Percentiles rank a stretch among this genome's conserved stretches.
Evolutionary conservation across 1,140 invertebrate species (phyloP).

Genomic region (Conus betulinus): DNA sequence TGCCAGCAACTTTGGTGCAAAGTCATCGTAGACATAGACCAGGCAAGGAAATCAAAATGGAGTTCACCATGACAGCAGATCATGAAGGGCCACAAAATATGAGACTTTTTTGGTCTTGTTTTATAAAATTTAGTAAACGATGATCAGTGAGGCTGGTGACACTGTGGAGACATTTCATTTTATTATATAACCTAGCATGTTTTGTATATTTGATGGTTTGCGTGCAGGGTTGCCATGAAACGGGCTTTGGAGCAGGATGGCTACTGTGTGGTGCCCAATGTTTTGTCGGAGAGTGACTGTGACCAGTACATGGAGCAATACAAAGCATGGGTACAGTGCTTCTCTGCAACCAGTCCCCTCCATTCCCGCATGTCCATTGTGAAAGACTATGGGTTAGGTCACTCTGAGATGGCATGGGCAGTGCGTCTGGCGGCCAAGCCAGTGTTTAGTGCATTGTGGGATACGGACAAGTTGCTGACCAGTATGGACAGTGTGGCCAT

Average conservation of each 20-base stretch:
- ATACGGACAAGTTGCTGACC: conserved; percentile 54
- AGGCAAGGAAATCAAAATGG: too few species aligned
- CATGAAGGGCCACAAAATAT: too few species aligned
- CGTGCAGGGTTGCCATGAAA: conserved; percentile 15
- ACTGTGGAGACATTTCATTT: background rate
- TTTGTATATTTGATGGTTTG: conserved; percentile 9
- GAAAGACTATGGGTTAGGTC: conserved; percentile 48
- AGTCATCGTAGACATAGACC: too few species aligned
- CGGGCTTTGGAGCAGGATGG: conserved; percentile 31
- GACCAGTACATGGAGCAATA: conserved; percentile 34
- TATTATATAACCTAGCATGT: background rate
- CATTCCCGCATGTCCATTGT: conserved; percentile 42
- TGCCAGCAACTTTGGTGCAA: too few species aligned
- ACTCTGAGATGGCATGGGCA: conserved; percentile 51
- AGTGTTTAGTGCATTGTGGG: conserved; percentile 53
- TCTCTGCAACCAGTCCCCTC: conserved; percentile 1
- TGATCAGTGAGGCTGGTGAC: background rate
- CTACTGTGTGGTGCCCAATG: conserved; percentile 32
- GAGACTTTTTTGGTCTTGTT: too few species aligned
- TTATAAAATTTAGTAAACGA: too few species aligned
- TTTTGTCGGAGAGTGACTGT: conserved; percentile 33
- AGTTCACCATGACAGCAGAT: too few species aligned
- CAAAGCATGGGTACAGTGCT: conserved; percentile 26
- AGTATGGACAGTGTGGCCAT: conserved; percentile 56
- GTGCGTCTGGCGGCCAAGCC: conserved; percentile 50